A percentile compares a stretch with the other conserved stretches of the same genome.
These are phyloP conservation scores for Drosophila funebris DNA, from an alignment of 1,140 invertebrate species.

Conservation along the genomic window DNA sequence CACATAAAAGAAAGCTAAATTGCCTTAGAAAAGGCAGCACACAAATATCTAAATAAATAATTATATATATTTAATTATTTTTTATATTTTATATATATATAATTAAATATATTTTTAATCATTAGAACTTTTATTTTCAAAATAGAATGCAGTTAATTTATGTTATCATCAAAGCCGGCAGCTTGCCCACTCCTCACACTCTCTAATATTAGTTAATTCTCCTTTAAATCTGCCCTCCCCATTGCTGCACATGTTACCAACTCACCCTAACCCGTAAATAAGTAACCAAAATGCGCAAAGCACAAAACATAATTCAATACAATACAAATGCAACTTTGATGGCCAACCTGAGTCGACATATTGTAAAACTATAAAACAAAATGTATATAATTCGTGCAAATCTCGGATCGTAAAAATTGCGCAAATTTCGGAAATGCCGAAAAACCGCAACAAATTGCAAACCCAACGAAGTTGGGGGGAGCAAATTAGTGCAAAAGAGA, in stretches of 20 bases:
- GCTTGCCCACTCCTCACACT: background rate
- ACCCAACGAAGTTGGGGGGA: constrained; percentile 4
- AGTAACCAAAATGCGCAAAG: constrained; percentile 1
- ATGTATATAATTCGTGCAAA: constrained; percentile 75
- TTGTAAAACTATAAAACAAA: constrained; percentile 80
- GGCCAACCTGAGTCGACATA: constrained; percentile 57
- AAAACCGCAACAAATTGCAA: constrained; percentile 75
- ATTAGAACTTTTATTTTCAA: no score
- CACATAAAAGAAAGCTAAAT: no score
- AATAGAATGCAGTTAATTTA: no score
- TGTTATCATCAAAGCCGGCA: background rate
- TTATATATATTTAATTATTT: no score
- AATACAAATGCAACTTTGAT: constrained; percentile 67
- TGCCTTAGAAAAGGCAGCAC: no score
- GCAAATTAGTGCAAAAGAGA: constrained; percentile 63
- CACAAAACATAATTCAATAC: constrained; percentile 48
- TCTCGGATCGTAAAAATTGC: constrained; percentile 73
- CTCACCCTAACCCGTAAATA: background rate
- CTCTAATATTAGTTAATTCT: background rate
- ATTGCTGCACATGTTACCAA: background rate
- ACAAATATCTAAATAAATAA: no score
- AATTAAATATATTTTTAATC: no score
- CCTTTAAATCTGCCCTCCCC: background rate
- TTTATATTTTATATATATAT: no score
- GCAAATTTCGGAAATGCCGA: constrained; percentile 56